Base-by-base conservation (phyloP, 2,113 vertebrate genomes). In the Meriones unguiculatus region DNA sequence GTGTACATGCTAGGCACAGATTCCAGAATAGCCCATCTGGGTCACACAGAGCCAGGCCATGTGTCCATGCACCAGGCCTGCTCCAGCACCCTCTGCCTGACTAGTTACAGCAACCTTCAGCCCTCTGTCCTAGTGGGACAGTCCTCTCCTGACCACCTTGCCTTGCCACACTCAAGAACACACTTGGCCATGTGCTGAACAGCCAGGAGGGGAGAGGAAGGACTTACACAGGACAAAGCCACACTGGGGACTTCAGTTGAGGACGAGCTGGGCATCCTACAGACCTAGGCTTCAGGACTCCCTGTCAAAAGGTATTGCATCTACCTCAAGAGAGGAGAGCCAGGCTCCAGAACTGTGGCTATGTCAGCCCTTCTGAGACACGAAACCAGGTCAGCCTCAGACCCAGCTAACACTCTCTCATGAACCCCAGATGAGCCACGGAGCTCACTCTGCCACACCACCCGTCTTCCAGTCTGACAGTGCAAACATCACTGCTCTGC, bases 401-500 rank as follows among this genome's bases (percentile, higher is more conserved):
- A 50, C 57, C 57, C 41, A 13, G 41, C 32, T n/a, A 1, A 0
- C 28, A 2, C 9, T 22, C 72, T 62, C 78, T 25, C 38, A 38
- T 46, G 1, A 0, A 50, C 70, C 72, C 64, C 78, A 35, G 12
- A 32, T 15, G 64, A 4, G 20, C 30, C 7, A 22, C 1, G 0
- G 77, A 65, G 1, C 12, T 87, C 46, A 11, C 15, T 2, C 15
- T 1, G 2, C 59, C 10, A 10, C 0, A 25, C n/a, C 46, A 13
- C 65, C 9, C 18, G 3, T 10, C 30, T 46, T 85, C 41, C 18
- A 12, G 38, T 30, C 76, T 10, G 14, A 14, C 25, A 1, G 0
- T 0, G 10, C 41, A 18, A 0, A 20, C 3, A 0, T 10, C 10
- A 50, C 2, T 1, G 32, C 1, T 15, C 57, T 28, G 5, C 14